These are phyloP conservation scores for Anseranas semipalmata DNA, from an alignment of 2,113 vertebrate genomes.

Conservation along the genomic window DNA sequence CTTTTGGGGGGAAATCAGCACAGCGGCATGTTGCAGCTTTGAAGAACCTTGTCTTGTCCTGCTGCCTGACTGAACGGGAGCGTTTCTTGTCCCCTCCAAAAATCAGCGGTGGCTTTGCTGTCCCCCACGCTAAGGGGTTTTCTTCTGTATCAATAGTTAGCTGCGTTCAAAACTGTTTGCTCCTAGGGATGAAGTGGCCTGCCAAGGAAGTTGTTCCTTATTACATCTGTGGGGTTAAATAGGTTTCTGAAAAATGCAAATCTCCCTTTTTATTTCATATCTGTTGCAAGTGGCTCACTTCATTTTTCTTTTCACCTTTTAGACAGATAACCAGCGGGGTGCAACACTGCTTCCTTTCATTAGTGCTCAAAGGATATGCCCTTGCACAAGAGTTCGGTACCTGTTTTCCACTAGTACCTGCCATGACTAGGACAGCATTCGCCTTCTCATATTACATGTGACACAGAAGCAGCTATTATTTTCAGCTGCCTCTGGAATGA, in stretches of 20 bases:
- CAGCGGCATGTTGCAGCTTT: rapidly evolving
- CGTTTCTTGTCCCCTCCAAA: neutral
- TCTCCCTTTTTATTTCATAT: neutral
- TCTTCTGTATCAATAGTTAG: neutral
- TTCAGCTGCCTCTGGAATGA: neutral
- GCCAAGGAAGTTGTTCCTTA: neutral
- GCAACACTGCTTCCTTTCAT: neutral
- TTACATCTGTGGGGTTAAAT: neutral
- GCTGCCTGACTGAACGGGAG: too few relatives aligned
- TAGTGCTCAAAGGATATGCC: neutral
- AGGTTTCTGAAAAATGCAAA: neutral
- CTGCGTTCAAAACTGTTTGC: neutral
- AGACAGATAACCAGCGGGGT: neutral
- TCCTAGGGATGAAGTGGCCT: neutral
- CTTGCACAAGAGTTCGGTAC: conserved; percentile 14
- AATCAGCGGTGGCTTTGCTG: neutral
- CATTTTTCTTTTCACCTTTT: neutral
- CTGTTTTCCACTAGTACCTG: neutral
- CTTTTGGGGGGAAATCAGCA: neutral
- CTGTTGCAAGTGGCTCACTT: neutral
- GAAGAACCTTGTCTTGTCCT: neutral
- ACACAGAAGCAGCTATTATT: neutral
- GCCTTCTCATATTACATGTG: neutral
- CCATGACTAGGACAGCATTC: neutral
- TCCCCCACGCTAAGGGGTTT: neutral